phyloP scores from a whole-genome alignment of 2,888 invertebrate genomes.

The Troilus luridus region DNA sequence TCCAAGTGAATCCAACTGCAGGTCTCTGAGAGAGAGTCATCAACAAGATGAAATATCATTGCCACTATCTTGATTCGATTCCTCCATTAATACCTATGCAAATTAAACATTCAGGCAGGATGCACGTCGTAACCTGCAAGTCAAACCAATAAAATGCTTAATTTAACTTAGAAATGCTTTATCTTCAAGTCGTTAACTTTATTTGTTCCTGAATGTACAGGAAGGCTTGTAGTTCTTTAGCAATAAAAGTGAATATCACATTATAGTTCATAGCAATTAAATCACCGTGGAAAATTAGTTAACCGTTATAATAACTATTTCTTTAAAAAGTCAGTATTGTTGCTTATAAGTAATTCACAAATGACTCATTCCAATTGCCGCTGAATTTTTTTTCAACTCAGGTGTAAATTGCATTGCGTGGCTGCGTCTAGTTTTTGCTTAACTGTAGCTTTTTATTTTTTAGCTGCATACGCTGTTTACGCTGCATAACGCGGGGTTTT shows the following conservation, averaged over 20 bases:
- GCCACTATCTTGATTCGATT: not conserved
- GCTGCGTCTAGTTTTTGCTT: not conserved
- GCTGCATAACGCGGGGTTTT: not conserved
- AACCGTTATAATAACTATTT: not conserved
- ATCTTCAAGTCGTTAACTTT: not conserved
- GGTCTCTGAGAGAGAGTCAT: not conserved
- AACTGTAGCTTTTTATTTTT: not conserved
- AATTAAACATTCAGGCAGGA: not conserved
- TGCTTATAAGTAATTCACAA: too few species aligned
- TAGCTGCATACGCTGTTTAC: not conserved
- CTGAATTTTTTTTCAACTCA: not conserved
- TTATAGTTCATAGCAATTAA: not conserved
- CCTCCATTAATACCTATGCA: not conserved
- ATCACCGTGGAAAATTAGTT: not conserved
- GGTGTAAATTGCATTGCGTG: not conserved
- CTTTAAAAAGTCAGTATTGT: too few species aligned
- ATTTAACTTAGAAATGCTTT: not conserved
- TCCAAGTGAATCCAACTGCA: not conserved
- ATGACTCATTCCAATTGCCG: too few species aligned
- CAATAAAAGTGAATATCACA: not conserved
- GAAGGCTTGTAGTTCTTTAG: not conserved
- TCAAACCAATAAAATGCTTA: not conserved
- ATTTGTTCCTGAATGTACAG: not conserved
- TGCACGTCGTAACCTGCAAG: too few species aligned
- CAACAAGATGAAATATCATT: not conserved